phyloP scores from a whole-genome alignment of 2,888 invertebrate species.

The Zaprionus obscuricornis region DNA sequence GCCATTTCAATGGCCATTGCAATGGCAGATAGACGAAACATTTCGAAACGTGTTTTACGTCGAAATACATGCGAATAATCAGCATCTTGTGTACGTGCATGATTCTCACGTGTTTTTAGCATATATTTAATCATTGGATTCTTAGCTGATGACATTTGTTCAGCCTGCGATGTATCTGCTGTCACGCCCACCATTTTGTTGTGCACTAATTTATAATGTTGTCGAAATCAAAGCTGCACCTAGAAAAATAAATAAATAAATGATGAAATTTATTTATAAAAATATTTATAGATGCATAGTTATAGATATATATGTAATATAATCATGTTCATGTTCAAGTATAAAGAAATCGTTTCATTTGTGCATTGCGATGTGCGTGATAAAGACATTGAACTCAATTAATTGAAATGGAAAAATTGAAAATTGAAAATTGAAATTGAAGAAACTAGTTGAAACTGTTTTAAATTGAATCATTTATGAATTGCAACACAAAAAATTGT shows the following conservation, averaged over 20 bases:
- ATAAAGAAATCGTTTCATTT: conserved; percentile 24
- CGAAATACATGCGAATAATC: conserved; percentile 83
- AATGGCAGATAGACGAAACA: conserved; percentile 81
- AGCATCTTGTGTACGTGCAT: conserved; percentile 80
- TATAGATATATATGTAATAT: too few species aligned
- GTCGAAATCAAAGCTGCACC: conserved; percentile 3
- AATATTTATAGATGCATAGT: too few species aligned
- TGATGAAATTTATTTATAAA: too few species aligned
- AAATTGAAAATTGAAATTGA: background rate
- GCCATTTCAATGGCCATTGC: conserved; percentile 87
- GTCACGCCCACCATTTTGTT: conserved; percentile 80
- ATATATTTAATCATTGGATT: conserved; percentile 82
- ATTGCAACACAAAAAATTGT: too few species aligned
- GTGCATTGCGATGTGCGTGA: conserved; percentile 5
- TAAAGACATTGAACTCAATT: conserved; percentile 66
- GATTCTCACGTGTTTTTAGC: conserved; percentile 81
- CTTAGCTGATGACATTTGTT: conserved; percentile 70
- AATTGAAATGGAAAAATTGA: conserved; percentile 33
- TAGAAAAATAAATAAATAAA: background rate
- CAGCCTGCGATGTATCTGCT: conserved; percentile 56
- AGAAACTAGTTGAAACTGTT: too few species aligned
- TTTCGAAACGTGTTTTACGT: conserved; percentile 80
- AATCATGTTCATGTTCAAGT: too few species aligned
- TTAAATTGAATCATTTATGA: too few species aligned
- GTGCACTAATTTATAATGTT: background rate